Conservation (phyloP, 2,888 invertebrate species). For the Drosophila greeni region DNA sequence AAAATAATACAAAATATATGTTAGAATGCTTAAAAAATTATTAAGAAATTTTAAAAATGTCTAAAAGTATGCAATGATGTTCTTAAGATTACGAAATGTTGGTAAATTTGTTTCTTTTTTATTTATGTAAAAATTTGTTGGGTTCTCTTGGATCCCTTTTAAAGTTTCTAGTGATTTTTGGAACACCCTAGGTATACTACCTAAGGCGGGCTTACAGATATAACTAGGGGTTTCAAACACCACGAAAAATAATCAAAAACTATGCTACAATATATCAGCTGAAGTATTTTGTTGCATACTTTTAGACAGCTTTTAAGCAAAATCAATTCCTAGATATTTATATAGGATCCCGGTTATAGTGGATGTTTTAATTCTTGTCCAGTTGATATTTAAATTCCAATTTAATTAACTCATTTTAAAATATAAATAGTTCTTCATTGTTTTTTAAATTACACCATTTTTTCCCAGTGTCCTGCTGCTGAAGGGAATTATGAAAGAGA, state of each 20-base stretch:
- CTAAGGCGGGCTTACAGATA: too few species aligned
- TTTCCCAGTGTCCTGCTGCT: not conserved
- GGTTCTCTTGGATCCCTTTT: not conserved
- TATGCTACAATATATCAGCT: too few species aligned
- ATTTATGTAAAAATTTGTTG: not conserved
- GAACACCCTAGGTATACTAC: too few species aligned
- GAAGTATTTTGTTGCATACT: too few species aligned
- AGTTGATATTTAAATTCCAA: not conserved
- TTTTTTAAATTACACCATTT: not conserved
- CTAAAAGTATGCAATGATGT: not conserved
- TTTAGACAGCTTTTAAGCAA: too few species aligned
- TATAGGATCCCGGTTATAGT: too few species aligned
- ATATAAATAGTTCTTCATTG: accelerated
- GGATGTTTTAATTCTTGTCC: not conserved
- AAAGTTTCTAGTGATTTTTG: not conserved
- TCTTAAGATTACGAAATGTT: not conserved
- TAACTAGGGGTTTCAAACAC: too few species aligned
- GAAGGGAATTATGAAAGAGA: constrained; percentile 1
- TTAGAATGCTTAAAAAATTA: too few species aligned
- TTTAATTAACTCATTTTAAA: not conserved
- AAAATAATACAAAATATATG: too few species aligned
- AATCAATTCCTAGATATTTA: too few species aligned
- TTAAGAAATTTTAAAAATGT: not conserved
- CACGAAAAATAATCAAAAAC: too few species aligned
- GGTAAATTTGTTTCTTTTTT: not conserved